Conservation (phyloP, 1,140 invertebrate species). For the Onthophagus taurus region DNA sequence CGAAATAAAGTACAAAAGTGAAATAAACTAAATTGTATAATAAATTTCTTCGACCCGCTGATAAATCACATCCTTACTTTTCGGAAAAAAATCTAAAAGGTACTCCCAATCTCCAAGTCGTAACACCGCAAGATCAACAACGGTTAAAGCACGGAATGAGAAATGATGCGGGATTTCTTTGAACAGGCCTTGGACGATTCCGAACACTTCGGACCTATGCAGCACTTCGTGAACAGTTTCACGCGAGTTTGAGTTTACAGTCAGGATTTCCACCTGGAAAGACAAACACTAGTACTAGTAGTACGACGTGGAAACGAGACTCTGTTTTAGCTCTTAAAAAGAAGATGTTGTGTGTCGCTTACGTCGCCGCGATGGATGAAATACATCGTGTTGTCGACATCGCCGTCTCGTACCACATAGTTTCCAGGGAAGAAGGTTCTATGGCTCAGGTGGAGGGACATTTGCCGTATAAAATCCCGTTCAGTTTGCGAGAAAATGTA, state of each 20-base stretch:
- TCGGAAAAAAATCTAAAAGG: constrained; percentile 40
- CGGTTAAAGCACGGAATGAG: constrained; percentile 39
- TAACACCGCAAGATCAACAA: constrained; percentile 40
- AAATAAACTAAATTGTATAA: constrained; percentile 5
- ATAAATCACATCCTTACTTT: constrained; percentile 18
- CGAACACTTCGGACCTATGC: constrained; percentile 41
- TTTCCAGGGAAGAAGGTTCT: constrained; percentile 42
- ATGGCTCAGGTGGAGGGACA: constrained; percentile 38
- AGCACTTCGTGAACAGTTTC: constrained; percentile 42
- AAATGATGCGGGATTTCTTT: constrained; percentile 40
- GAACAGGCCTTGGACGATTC: constrained; percentile 40
- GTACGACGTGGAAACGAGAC: not conserved
- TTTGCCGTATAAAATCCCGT: constrained; percentile 37
- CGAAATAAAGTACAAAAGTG: no score
- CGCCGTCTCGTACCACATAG: constrained; percentile 41
- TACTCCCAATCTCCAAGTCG: constrained; percentile 40
- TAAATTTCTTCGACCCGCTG: constrained; percentile 11
- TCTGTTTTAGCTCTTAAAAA: not conserved
- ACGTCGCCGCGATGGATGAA: constrained; percentile 43
- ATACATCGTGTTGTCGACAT: constrained; percentile 40
- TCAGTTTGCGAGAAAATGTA: constrained; percentile 39
- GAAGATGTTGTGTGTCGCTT: constrained; percentile 10
- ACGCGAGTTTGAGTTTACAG: constrained; percentile 40
- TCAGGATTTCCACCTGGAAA: constrained; percentile 40
- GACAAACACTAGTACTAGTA: constrained; percentile 1